Base-by-base conservation (phyloP, 2,113 vertebrate genomes). In the Psophia crepitans region DNA sequence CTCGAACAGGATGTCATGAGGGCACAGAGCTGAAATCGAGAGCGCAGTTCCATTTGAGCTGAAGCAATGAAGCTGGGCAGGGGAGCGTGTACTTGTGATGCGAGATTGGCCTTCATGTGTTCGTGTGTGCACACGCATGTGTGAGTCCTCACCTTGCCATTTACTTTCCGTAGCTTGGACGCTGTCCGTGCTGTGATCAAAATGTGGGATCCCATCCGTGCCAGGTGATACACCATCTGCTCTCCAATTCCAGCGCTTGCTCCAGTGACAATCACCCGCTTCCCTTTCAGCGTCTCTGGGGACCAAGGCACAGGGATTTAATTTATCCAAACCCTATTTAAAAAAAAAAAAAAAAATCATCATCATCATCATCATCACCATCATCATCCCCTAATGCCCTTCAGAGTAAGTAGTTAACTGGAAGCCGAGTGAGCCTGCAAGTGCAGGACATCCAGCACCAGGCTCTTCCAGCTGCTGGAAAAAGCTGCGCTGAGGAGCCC, bases 191-290 rank as follows among this genome's bases (percentile, higher is more conserved):
- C 98, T 0, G 98, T 98, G 84, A 98, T 19, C 17, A 98, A 43
- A 39, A 98, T 9, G 46, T 98, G 98, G 65, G 98, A 77, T 13
- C 98, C 98, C 98, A 98, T 98, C 91, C 39, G 90, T 0, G 98
- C 98, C 95, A 98, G 94, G 77, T 98, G 98, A 66, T 98, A 98
- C 0, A 98, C 98, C 30, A 98, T 98, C 93, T 98, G 97, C 96
- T 98, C 98, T 39, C 98, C 98, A 2, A 98, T 98, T 1, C 98
- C 98, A 2, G 70, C 98, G 97, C 98, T 98, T 28, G 98, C 98
- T 30, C 98, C 98, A 0, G 98, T 98, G 83, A 98, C 96, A 17
- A 98, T 97, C 90, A 98, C 98, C 61, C 94, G 92, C 95, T 98
- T 98, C 54, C 98, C 98, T 41, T 83, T 96, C 82, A 98, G 97